Evolutionary conservation across 1,140 invertebrate genomes (phyloP).

Genomic region (Melanaphis sacchari): DNA sequence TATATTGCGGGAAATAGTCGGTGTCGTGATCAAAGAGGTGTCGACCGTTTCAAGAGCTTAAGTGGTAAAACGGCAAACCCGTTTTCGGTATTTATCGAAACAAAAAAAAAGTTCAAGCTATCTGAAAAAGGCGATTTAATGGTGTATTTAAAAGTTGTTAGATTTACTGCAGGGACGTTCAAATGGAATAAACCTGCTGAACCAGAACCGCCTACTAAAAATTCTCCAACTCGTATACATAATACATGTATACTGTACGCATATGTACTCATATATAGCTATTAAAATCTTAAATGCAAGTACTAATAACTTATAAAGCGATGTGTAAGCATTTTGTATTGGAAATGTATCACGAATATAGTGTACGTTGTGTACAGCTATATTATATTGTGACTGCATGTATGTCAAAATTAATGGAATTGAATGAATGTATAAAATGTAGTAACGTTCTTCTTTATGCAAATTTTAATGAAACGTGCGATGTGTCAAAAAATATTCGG

Average conservation of each 20-base stretch:
- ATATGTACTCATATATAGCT: neutral
- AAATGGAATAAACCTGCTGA: conserved; percentile 15
- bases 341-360: neutral
- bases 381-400: neutral
- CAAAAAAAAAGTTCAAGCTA: conserved; percentile 21
- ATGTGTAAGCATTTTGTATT: neutral
- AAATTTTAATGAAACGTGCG: neutral
- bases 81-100: conserved; percentile 24
- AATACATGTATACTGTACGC: neutral
- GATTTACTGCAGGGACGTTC: conserved; percentile 2
- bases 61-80: conserved; percentile 11
- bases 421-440: neutral
- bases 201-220: conserved; percentile 26
- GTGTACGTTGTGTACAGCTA: neutral
- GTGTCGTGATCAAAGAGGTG: conserved; percentile 32
- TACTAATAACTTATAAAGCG: neutral
- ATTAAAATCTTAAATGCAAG: neutral
- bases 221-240: neutral
- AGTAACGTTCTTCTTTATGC: neutral
- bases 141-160: conserved; percentile 30
- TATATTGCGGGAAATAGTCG: conserved; percentile 16
- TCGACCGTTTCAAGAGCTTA: conserved; percentile 20
- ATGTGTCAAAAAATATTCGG: neutral
- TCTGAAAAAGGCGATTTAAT: conserved; percentile 26
- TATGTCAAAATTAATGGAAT: neutral